Evolutionary conservation across 2,888 invertebrate genomes (phyloP).

Genomic region (Willowsia nigromaculata): DNA sequence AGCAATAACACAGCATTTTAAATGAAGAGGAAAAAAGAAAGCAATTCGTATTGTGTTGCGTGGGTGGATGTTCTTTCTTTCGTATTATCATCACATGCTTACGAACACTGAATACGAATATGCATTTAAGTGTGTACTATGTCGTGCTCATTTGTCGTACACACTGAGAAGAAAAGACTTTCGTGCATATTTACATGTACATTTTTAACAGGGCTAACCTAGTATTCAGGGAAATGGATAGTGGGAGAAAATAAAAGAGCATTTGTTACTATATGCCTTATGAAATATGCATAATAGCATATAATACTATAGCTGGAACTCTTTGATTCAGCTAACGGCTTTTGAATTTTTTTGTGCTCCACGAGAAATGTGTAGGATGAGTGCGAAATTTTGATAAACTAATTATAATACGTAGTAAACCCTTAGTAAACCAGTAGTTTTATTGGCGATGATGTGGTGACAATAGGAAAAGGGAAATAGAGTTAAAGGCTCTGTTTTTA

Average conservation of each 20-base stretch:
- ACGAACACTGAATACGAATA: not conserved
- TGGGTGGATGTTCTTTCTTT: not conserved
- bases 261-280: not conserved
- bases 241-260: too few relatives aligned
- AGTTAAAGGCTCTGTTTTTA: too few relatives aligned
- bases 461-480: too few relatives aligned
- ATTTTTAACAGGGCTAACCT: not conserved
- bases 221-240: too few relatives aligned
- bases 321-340: not conserved
- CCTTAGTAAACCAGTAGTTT: too few relatives aligned
- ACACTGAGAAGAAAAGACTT: not conserved
- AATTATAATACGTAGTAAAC: not conserved
- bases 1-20: not conserved
- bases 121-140: not conserved
- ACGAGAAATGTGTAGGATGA: not conserved
- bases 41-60: not conserved
- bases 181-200: not conserved
- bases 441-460: too few relatives aligned
- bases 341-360: not conserved
- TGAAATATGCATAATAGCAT: not conserved
- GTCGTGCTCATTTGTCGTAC: not conserved
- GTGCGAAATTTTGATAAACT: not conserved
- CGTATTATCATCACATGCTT: not conserved
- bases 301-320: not conserved
- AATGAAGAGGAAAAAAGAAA: not conserved